Evolutionary conservation across 2,888 invertebrate genomes (phyloP).

Genomic region (Drosophila kambysellisi): DNA sequence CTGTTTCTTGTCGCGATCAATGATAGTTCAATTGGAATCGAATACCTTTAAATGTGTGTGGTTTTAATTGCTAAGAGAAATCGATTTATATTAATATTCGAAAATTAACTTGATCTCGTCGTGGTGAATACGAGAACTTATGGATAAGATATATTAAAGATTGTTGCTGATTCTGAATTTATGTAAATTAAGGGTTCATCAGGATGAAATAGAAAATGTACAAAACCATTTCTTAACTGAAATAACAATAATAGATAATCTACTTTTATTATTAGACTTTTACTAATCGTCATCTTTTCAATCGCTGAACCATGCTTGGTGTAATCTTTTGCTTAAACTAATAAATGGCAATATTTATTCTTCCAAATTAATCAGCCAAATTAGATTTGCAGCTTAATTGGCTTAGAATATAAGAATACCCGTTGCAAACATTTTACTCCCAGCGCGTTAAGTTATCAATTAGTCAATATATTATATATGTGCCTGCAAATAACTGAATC

Average conservation of each 20-base stretch:
- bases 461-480: not conserved
- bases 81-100: not conserved
- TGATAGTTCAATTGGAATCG: not conserved
- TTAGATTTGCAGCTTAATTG: not conserved
- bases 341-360: not conserved
- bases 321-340: not conserved
- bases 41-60: not conserved
- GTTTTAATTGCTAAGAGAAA: not conserved
- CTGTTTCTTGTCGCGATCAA: not conserved
- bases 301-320: not conserved
- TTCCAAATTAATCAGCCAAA: not conserved
- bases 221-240: not conserved
- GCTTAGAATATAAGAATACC: too few relatives aligned
- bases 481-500: conserved; percentile 6
- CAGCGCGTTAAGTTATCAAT: not conserved
- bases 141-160: not conserved
- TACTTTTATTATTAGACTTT: not conserved
- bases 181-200: rapidly evolving
- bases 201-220: not conserved
- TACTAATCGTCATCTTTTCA: not conserved
- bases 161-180: not conserved
- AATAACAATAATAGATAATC: not conserved
- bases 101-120: not conserved
- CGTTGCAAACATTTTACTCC: too few relatives aligned
- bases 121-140: not conserved